Evolutionary conservation across 2,113 vertebrate genomes (phyloP), one percentile per base, ranked within the genome.

Genomic region (Urocolius indicus): DNA sequence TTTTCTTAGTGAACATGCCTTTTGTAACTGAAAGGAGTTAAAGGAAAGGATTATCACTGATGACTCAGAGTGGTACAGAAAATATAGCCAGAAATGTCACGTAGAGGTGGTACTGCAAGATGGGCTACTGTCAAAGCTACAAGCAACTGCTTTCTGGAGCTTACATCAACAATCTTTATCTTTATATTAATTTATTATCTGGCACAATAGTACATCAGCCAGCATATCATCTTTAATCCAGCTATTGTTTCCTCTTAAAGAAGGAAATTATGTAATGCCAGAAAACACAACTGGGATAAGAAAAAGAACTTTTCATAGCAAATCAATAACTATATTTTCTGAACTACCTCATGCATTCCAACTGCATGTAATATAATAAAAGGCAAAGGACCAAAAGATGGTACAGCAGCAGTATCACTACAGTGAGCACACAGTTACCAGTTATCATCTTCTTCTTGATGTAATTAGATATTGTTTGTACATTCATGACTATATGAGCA

Each of bases 11-110:
- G 34, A 94, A 75, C 26, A 45, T 59, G 51, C 32, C 48, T 87
- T 90, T 90, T 46, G 18, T 18, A 1, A 78, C 22, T 84, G 52
- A 52, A 49, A 89, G 29, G 22, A 83, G 55, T 77, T 86, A 87
- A 54, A 93, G 48, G 27, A 61, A 86, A 71, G 10, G 34, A 78
- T 27, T 78, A 52, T 79, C 48, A n/a, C 48, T 32, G 73, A 55
- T 91, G 87, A 82, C 69, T 87, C 91, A 72, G 80, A 84, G 9
- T 18, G 87, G 41, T 49, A 73, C 19, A 84, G 69, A 75, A 93
- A 96, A 92, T 61, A 78, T 61, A 81, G 41, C 48, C 61, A 72
- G 58, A 95, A 94, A 59, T 68, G 69, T 89, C 73, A 82, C 34
- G 34, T 9, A 32, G 73, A 82, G 69, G 74, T 0, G 0, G n/a